These are phyloP conservation scores for Eupithecia inturbata DNA, from an alignment of 2,888 invertebrate species.

Conservation along the genomic window DNA sequence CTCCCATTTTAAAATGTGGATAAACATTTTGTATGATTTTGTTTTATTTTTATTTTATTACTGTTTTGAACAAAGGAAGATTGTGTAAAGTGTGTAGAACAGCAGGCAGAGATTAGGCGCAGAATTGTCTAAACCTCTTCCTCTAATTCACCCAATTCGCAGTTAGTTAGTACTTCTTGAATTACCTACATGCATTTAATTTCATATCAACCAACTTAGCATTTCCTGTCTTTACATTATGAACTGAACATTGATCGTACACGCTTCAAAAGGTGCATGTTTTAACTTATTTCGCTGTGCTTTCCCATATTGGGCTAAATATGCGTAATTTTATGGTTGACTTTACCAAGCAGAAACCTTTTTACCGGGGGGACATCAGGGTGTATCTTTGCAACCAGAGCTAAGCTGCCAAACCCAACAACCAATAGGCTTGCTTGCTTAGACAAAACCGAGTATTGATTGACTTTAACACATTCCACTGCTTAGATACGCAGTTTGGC, in stretches of 20 bases:
- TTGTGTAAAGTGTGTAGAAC: background rate
- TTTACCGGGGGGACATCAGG: background rate
- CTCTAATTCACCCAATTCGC: background rate
- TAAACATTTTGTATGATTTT: background rate
- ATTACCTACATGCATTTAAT: no score
- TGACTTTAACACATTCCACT: background rate
- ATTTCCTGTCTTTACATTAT: background rate
- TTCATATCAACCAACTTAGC: no score
- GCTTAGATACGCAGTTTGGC: background rate
- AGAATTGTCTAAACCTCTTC: background rate
- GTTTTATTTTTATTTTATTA: background rate
- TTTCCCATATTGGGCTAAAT: background rate
- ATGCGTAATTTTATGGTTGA: background rate
- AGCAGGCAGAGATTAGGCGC: background rate
- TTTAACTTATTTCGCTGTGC: background rate
- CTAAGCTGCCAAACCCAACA: background rate
- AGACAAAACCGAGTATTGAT: background rate
- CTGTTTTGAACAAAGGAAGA: background rate
- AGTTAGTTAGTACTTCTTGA: no score
- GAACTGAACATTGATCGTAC: background rate
- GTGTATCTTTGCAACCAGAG: background rate
- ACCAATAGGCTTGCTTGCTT: background rate
- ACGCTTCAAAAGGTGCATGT: background rate
- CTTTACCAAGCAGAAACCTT: background rate
- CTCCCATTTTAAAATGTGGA: slow-evolving; percentile 13